A percentile compares a stretch with the other conserved stretches of the same genome.
These are phyloP conservation scores for Apodemia duryi DNA, from an alignment of 2,888 invertebrate species.

Conservation along the genomic window DNA sequence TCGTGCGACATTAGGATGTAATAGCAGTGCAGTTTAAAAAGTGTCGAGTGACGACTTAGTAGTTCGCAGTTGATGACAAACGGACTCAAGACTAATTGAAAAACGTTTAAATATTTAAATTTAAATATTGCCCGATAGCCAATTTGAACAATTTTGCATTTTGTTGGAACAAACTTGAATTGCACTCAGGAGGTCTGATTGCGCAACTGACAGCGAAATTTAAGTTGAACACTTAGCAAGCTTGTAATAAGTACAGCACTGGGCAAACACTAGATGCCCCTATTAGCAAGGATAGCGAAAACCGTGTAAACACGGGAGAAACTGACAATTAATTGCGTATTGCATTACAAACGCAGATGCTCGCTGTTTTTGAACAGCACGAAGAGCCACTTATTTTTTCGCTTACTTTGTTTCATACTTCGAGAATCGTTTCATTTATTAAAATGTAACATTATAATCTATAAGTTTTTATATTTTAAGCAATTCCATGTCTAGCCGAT, in stretches of 20 bases:
- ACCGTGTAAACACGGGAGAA: conserved; percentile 25
- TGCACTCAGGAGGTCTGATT: conserved; percentile 22
- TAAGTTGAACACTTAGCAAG: conserved; percentile 27
- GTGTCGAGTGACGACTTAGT: not conserved
- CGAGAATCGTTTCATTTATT: not conserved
- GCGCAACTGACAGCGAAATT: conserved; percentile 21
- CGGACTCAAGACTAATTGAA: conserved; percentile 5
- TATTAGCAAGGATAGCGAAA: conserved; percentile 22
- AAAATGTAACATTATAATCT: not conserved
- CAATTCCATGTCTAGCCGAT: too few relatives aligned
- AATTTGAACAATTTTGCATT: conserved; percentile 9
- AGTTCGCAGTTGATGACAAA: not conserved
- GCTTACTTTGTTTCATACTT: not conserved
- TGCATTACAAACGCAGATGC: conserved; percentile 32
- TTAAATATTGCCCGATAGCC: conserved; percentile 4
- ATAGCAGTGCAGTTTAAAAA: not conserved
- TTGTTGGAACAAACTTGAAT: not conserved
- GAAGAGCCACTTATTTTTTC: conserved; percentile 23
- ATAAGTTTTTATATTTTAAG: not conserved
- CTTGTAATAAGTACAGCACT: conserved; percentile 31
- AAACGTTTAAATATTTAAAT: conserved; percentile 8
- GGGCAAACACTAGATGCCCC: conserved; percentile 31
- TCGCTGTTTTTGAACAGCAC: conserved; percentile 25
- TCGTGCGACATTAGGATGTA: not conserved
- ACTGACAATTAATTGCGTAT: conserved; percentile 28